Base-by-base conservation (phyloP, 2,113 vertebrate genomes). In the Pedetes capensis region DNA sequence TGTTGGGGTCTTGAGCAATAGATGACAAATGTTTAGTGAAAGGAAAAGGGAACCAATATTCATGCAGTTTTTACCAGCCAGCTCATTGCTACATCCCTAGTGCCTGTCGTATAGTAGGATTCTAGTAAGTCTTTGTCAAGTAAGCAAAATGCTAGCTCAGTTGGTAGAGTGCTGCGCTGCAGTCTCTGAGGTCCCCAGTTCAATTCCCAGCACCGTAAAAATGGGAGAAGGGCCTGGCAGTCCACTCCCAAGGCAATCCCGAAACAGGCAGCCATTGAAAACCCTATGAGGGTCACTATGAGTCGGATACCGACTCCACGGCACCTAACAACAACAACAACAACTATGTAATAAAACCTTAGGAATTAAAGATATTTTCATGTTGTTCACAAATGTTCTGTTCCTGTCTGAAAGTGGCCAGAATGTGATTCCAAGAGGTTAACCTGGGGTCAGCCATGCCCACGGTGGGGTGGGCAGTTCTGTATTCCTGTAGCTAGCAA, bases 31-130 rank as follows among this genome's bases (percentile, higher is more conserved):
- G 32, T 85, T 84, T 93, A 61, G 71, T 86, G 71, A 84, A 44
- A 86, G 42, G 76, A 87, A 92, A 93, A 89, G 76, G 88, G 74
- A 97, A 86, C 82, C 23, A 75, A 53, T 49, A 20, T 51, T 80
- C 23, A 25, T 39, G 23, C 3, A 55, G 75, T 17, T n/a, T 94
- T 57, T 83, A 0, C 27, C 51, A 1, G 49, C n/a, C 63, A 75
- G 11, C 34, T 47, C 47, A 32, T 76, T 34, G 59, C 80, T 78
- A 5, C 23, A 47, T 51, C n/a, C 13, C 66, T 44, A 87, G 53
- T 51, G 71, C 42, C 66, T 39, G 42, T 49, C 64, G 29, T 11
- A 12, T 17, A 32, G 49, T n/a, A 93, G 80, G 42, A 37, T 27
- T 95, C 72, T 51, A 86, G 3, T 64, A 92, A 74, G 63, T 63